Evolutionary conservation across 2,797 vertebrate genomes (phyloP).

Genomic region (Margarornis squamiger): DNA sequence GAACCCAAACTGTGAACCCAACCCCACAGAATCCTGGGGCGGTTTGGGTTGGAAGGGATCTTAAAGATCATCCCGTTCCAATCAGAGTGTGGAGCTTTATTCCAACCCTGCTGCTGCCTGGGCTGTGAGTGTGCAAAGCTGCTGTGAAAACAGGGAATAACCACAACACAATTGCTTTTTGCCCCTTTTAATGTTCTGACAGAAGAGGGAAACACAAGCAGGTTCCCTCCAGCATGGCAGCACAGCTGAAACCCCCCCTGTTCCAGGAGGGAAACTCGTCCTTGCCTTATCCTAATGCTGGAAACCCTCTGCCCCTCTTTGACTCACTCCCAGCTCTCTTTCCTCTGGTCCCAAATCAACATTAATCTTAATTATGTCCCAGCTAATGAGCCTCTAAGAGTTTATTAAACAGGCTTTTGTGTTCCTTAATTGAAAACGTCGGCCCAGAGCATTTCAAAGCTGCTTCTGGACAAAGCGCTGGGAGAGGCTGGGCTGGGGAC

Average conservation of each 20-base stretch:
- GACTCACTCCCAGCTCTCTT: conserved; percentile 4
- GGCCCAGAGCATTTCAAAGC: background rate
- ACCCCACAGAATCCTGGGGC: too few relatives aligned
- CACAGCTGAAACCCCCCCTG: too few relatives aligned
- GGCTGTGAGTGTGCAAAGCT: background rate
- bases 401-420: conserved; percentile 49
- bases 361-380: conserved; percentile 40
- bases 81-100: background rate
- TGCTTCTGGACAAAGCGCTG: background rate
- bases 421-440: conserved; percentile 31
- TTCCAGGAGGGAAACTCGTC: background rate
- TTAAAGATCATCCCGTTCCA: background rate
- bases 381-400: conserved; percentile 29
- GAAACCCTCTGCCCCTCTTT: background rate
- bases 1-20: background rate
- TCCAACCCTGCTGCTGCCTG: background rate
- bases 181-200: background rate
- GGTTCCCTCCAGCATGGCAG: background rate
- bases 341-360: background rate
- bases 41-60: background rate
- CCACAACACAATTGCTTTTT: background rate
- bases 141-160: background rate
- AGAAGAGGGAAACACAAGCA: background rate
- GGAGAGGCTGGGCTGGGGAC: background rate
- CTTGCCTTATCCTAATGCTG: background rate